Evolutionary conservation across 2,113 vertebrate species (phyloP).

Genomic region (Psilopogon haemacephalus): DNA sequence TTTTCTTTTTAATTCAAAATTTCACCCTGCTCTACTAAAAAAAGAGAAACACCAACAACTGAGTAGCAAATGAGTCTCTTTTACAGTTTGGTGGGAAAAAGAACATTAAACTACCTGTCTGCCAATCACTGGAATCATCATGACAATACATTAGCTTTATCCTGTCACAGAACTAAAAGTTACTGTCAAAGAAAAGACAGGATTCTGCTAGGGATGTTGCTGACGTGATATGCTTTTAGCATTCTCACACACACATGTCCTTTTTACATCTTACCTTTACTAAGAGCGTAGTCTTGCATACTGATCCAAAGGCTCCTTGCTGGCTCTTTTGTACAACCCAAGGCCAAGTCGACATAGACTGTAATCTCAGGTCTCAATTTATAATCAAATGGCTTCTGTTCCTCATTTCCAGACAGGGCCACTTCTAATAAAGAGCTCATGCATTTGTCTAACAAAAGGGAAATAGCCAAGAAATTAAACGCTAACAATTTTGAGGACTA

Average conservation of each 20-base stretch:
- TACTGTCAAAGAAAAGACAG: fast-evolving
- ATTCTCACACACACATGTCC: neutral
- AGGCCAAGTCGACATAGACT: slow-evolving; percentile 87
- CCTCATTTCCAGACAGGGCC: slow-evolving; percentile 94
- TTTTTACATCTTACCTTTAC: slow-evolving; percentile 85
- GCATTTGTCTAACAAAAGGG: slow-evolving; percentile 80
- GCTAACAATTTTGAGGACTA: neutral
- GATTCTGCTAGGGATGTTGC: neutral
- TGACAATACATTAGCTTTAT: neutral
- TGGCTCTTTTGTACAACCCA: slow-evolving; percentile 95
- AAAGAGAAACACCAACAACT: neutral
- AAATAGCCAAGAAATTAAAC: slow-evolving; percentile 1
- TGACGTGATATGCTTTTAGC: neutral
- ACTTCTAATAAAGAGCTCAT: slow-evolving; percentile 93
- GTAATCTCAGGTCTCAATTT: slow-evolving; percentile 85
- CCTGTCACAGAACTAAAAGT: neutral
- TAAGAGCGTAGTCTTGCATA: slow-evolving; percentile 95
- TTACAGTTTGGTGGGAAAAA: neutral
- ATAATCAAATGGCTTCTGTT: slow-evolving; percentile 95
- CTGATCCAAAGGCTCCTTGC: slow-evolving; percentile 93
- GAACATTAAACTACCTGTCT: neutral
- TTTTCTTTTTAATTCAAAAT: neutral
- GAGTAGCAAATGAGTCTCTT: neutral
- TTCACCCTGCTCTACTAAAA: neutral
- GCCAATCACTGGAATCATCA: neutral